Evolutionary conservation across 2,113 vertebrate genomes (phyloP), one percentile per base, ranked within the genome.

Genomic region (Sinocyclocheilus grahami): DNA sequence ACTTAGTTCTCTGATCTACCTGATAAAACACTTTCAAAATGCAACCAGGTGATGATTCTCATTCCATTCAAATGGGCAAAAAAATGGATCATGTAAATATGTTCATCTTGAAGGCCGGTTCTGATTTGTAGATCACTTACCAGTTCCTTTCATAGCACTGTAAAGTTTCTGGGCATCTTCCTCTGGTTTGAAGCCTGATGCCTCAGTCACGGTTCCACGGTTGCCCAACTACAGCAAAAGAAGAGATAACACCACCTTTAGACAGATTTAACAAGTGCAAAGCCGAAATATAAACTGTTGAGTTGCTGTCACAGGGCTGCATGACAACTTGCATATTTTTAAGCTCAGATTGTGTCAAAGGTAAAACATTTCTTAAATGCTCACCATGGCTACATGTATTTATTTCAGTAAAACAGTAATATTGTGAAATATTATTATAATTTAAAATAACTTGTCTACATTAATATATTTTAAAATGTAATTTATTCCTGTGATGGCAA

Each of bases 91-190:
- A 1, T 51, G 48, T 51, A 53, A 53, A 53, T 16, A 16, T 1
- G 14, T 1, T 16, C 14, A 16, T 53, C 51, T 1, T 16, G 51
- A 79, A 48, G 27, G 22, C 51, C 5, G 18, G 5, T 39, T 77
- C 9, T 69, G 80, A 58, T 75, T 30, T 18, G 33, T 51, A 5
- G 8, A 6, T 83, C 65, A 22, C 97, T 97, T 89, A 99, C 98
- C 98, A 0, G 95, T 18, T 72, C 98, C 98, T 90, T 99, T 99
- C 98, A 99, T 99, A 86, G 97, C 97, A 78, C 90, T 95, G 88
- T 96, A 93, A 18, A 99, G 94, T 7, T 85, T 93, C 83, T 97
- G 92, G 42, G 91, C 95, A 88, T 99, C 97, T 0, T 96, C 92
- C 0, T 95, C 91, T 1, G 97, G 87, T 0, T 89, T 95, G 90